Conservation (phyloP, 2,888 invertebrate genomes). For the Agonum fuliginosum region DNA sequence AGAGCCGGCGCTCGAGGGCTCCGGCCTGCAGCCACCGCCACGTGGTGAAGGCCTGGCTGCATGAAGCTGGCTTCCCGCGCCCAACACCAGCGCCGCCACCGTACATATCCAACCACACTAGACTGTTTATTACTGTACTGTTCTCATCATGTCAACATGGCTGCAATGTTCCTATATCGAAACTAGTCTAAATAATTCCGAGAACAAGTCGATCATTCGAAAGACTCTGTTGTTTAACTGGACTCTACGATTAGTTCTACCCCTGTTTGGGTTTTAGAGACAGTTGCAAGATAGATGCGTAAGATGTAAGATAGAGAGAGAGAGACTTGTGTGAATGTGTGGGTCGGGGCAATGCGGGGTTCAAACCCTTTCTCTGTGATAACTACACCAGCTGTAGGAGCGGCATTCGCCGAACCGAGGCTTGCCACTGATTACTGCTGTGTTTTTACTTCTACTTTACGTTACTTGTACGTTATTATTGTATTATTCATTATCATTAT, state of each 20-base stretch:
- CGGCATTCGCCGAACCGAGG: conserved; percentile 65
- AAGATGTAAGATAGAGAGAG: conserved; percentile 48
- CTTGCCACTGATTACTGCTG: conserved; percentile 69
- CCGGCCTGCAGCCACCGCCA: conserved; percentile 77
- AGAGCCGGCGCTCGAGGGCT: conserved; percentile 70
- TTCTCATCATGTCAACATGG: conserved; percentile 58
- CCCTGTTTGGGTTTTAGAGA: conserved; percentile 41
- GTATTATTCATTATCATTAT: conserved; percentile 61
- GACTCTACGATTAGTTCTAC: conserved; percentile 37
- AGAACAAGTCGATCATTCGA: conserved; percentile 42
- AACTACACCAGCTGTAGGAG: conserved; percentile 71
- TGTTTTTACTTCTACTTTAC: conserved; percentile 67
- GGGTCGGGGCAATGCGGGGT: conserved; percentile 73
- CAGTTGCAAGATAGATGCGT: conserved; percentile 30
- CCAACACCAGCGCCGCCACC: conserved; percentile 52
- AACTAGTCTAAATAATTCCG: conserved; percentile 69
- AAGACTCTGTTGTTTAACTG: conserved; percentile 43
- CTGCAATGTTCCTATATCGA: conserved; percentile 75
- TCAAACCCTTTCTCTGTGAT: conserved; percentile 70
- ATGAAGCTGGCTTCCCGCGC: conserved; percentile 70
- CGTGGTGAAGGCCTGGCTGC: conserved; percentile 85
- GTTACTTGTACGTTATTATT: conserved; percentile 66
- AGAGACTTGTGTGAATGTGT: conserved; percentile 63
- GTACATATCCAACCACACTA: conserved; percentile 60
- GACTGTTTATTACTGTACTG: conserved; percentile 41